Conservation (phyloP, 1,140 invertebrate genomes). For the Macrobrachium nipponense region DNA sequence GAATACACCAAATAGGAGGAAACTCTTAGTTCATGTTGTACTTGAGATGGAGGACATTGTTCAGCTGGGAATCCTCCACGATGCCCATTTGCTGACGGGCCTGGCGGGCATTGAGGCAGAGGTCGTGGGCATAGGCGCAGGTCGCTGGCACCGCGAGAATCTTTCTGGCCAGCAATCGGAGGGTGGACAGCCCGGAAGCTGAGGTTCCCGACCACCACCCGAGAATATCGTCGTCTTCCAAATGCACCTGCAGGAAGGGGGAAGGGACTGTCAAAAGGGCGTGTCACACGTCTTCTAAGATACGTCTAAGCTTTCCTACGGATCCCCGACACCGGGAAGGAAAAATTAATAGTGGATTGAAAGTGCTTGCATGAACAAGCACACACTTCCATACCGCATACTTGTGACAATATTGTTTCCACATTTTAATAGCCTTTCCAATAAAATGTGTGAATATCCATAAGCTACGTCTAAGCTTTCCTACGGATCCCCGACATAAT, state of each 20-base stretch:
- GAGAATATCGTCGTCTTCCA: conserved; percentile 63
- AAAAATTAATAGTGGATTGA: too few species aligned
- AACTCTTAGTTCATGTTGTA: conserved; percentile 61
- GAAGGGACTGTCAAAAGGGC: not conserved
- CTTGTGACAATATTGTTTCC: too few species aligned
- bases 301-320: not conserved
- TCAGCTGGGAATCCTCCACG: conserved; percentile 55
- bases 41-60: conserved; percentile 63
- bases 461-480: too few species aligned
- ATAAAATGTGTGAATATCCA: too few species aligned
- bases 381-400: too few species aligned
- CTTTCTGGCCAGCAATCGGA: conserved; percentile 57
- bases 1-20: not conserved
- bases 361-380: too few species aligned
- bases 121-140: conserved; percentile 60
- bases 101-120: conserved; percentile 53
- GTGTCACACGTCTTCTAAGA: not conserved
- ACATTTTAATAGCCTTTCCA: too few species aligned
- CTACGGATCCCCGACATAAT: too few species aligned
- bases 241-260: conserved; percentile 48
- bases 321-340: too few species aligned
- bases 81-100: conserved; percentile 57
- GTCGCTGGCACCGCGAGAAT: conserved; percentile 63
- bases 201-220: conserved; percentile 63
- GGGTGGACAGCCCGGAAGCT: conserved; percentile 61